Evolutionary conservation across 2,888 invertebrate species (phyloP), one percentile per base, ranked within the genome.

Genomic region (Hesperia comma): DNA sequence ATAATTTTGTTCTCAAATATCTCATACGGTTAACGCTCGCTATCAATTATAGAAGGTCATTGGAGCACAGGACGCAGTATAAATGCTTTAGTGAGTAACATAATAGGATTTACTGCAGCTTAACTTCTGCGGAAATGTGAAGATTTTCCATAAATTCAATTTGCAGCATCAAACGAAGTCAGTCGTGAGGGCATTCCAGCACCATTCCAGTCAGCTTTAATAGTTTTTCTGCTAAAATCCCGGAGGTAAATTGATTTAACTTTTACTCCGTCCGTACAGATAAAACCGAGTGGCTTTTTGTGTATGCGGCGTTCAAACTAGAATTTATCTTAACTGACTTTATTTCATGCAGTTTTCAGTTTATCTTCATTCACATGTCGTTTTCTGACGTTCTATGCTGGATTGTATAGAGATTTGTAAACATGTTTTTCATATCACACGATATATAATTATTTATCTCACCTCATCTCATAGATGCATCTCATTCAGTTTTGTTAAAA

Each of bases 121-220:
- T 6, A 51, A 21, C 26, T 51, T 4, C 54, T 17, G 12, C 17
- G 54, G 33, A 54, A 54, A 33, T 15, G 54, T 33, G 32, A 33
- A 33, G 54, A 54, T 54, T 54, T 53, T 54, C 54, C 54, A 54
- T 54, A 54, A 54, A 54, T 54, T 15, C 54, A 54, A 54, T 54
- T 51, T 26, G 21, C 54, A 32, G 54, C 54, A 33, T 33, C 54
- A 32, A 54, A 54, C 54, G 54, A 54, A 33, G 54, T 54, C 54
- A 33, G 10, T 33, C 33, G 54, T 17, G 54, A 15, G 33, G 8
- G 54, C 6, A 54, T 32, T 54, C 54, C 54, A 33, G 33, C 32
- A 32, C 54, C 33, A 54, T 54, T 54, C 17, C 33, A 54, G 32
- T 33, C 33, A 33, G 54, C 15, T 33, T 54, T 54, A 54, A 54